Evolutionary conservation across 2,113 vertebrate species (phyloP), one percentile per base, ranked within the genome.

Genomic region (Odocoileus virginianus): DNA sequence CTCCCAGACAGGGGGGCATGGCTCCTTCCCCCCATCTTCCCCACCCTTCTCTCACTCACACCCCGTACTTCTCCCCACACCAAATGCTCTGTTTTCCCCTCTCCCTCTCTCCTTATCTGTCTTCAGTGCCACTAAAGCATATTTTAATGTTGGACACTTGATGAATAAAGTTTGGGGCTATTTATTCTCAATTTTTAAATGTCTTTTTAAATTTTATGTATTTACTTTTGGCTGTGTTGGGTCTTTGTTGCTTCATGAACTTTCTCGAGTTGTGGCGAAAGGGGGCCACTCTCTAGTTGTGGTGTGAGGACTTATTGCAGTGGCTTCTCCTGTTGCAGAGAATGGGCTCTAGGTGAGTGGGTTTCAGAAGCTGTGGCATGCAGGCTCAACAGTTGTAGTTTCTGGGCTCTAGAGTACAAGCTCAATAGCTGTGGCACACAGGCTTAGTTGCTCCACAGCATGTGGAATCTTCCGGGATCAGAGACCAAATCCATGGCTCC

Each of bases 1-100:
- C 60, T 25, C 9, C 0, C 0, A 8, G 30, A n/a, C 2, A 1
- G 19, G 6, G 67, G 21, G 23, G 7, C 4, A 1, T 2, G 14
- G 86, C n/a, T 78, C 33, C 52, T 57, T 82, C 21, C 30, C 4
- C 21, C 15, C 6, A 1, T n/a, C 23, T 11, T 3, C 25, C 3
- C 52, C 27, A 30, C 19, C 19, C 36, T 10, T 12, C 33, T 14
- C 43, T 19, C 25, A 5, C 64, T 47, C 15, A 21, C 12, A 19
- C 21, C n/a, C 36, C 64, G 25, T 23, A 57, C 25, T 84, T 52
- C 28, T 54, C 60, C 57, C 52, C 40, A 71, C 14, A 15, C 33
- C 50, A 92, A 74, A 27, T 43, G 14, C 43, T 74, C 52, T 40
- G 16, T 45, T 5, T 25, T 23, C 23, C 10, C 30, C n/a, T 40